These are phyloP conservation scores for Epinephelus fuscoguttatus DNA, from an alignment of 2,113 vertebrate species.

Conservation along the genomic window DNA sequence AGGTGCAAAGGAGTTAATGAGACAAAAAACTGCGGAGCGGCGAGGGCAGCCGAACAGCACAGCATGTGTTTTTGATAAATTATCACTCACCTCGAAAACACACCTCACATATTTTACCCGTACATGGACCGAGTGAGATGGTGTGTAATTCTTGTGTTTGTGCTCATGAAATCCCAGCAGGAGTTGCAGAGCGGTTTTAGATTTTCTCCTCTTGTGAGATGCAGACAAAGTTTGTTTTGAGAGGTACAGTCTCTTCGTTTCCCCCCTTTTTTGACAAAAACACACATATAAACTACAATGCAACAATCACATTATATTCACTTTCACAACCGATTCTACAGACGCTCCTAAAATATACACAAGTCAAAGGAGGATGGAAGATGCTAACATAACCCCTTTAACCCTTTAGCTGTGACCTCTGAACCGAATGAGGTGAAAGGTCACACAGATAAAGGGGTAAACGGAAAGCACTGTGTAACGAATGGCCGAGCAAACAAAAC, in stretches of 20 bases:
- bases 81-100: conserved; percentile 61
- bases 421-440: conserved; percentile 51
- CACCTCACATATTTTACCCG: conserved; percentile 68
- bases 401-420: conserved; percentile 28
- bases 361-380: neutral
- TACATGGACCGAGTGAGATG: conserved; percentile 49
- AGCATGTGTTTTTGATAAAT: conserved; percentile 70
- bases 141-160: conserved; percentile 19
- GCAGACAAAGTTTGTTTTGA: conserved; percentile 24
- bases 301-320: neutral
- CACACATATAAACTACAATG: neutral
- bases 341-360: neutral
- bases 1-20: conserved; percentile 44
- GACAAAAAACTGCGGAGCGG: conserved; percentile 15
- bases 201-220: conserved; percentile 27
- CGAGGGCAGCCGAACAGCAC: conserved; percentile 18
- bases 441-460: conserved; percentile 49
- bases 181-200: neutral
- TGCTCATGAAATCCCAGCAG: conserved; percentile 13
- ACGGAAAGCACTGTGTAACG: conserved; percentile 16
- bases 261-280: neutral
- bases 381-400: conserved; percentile 15
- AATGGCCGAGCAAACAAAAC: conserved; percentile 39
- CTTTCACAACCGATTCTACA: neutral
- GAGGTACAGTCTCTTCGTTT: neutral